Base-by-base conservation (phyloP, 1,140 invertebrate genomes). In the Bilobella aurantiaca region DNA sequence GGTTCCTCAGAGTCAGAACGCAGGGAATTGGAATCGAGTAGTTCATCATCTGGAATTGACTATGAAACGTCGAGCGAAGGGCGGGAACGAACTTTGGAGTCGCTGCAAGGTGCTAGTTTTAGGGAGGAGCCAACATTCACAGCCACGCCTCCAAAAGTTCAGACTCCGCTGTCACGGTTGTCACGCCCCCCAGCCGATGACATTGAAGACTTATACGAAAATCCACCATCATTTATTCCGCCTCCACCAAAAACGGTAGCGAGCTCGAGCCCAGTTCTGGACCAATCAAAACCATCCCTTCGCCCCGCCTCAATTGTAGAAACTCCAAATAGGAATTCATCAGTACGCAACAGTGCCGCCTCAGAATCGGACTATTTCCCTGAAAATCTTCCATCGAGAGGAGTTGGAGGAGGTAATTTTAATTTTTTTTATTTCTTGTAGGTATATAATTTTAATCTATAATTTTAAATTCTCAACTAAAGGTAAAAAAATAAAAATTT, bases 181-280 rank as follows among this genome's bases (percentile, higher is more conserved):
- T 42, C 34, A 42, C 18, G 8, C 18, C 18, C 34, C 34, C 34
- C 34, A 42, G 34, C 3, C 3, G 29, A 63, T 28, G 14, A 37
- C 61, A 21, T 47, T 61, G 67, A 69, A 21, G 67, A 65, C 59
- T 61, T 65, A 28, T 29, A 64, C 42, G 67, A 69, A 31, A 31
- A 53, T 23, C 67, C 69, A 57, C 65, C 69, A 1, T 25, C 58
- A 58, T 64, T 64, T 47, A 67, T 70, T 49, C 65, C 65, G 5
- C 42, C 65, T 18, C 69, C 69, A 32, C 69, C 69, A 23, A 65
- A 62, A 28, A 23, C 21, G 14, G 25, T 18, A 53, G 14, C 49
- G 14, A 53, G 23, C 37, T 23, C 12, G 8, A 12, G 23, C 21
- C 12, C 23, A 53, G 12, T 53, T 16, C 5, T 14, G 49, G 12